Conservation (phyloP, 2,797 vertebrate species). For the Sebastes matsubarae region DNA sequence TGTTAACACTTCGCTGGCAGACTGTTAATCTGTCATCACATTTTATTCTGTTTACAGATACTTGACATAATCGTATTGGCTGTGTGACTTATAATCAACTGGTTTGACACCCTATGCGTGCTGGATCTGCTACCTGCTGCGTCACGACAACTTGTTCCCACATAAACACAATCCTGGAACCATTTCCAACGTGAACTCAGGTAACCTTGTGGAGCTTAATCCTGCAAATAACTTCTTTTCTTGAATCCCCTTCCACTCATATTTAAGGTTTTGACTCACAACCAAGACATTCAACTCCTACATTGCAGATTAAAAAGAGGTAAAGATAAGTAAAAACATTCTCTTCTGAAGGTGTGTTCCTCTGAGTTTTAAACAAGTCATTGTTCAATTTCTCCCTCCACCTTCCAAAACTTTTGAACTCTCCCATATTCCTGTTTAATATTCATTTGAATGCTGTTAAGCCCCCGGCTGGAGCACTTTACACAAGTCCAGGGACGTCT, state of each 20-base stretch:
- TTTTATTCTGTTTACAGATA: conserved; percentile 19
- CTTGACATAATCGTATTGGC: background rate
- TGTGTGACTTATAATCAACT: conserved; percentile 33
- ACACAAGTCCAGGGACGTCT: conserved; percentile 29
- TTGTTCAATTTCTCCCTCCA: background rate
- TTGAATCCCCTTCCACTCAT: background rate
- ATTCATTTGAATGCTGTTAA: conserved; percentile 40
- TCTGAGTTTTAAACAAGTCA: conserved; percentile 1
- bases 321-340: background rate
- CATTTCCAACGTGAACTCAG: conserved; percentile 4
- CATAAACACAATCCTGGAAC: background rate
- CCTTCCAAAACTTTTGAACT: conserved; percentile 28
- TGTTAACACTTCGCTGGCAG: conserved; percentile 22
- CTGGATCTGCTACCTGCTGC: background rate
- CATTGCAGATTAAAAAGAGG: background rate
- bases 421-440: conserved; percentile 35
- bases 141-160: conserved; percentile 10
- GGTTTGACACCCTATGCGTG: conserved; percentile 14
- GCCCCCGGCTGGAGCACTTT: conserved; percentile 27
- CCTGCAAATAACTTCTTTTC: background rate
- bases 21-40: conserved; percentile 35
- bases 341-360: background rate
- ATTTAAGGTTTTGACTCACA: background rate
- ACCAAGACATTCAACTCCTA: background rate
- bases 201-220: background rate